Evolutionary conservation across 2,888 invertebrate genomes (phyloP).

Genomic region (Prosapia bicincta): DNA sequence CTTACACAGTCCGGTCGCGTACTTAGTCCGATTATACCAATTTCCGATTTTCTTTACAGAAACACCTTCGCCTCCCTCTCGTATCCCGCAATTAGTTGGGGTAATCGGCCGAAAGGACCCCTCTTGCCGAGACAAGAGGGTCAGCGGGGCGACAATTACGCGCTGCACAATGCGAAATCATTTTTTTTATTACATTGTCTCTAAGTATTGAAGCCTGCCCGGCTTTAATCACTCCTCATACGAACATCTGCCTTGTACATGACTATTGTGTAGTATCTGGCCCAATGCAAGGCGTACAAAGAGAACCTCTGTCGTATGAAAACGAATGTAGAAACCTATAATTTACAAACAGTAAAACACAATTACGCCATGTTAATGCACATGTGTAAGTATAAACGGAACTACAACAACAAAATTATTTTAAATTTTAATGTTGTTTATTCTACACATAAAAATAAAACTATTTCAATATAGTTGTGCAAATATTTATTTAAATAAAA

Average conservation of each 20-base stretch:
- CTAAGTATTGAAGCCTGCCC: background rate
- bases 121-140: background rate
- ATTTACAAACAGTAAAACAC: too few relatives aligned
- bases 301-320: too few relatives aligned
- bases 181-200: background rate
- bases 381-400: too few relatives aligned
- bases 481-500: too few relatives aligned
- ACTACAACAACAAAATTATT: too few relatives aligned
- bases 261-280: too few relatives aligned
- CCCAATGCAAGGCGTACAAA: too few relatives aligned
- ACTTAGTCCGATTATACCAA: constrained; percentile 16
- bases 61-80: constrained; percentile 8
- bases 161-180: background rate
- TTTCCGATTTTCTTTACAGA: constrained; percentile 22
- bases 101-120: constrained; percentile 19
- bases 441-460: too few relatives aligned
- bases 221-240: background rate
- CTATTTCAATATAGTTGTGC: too few relatives aligned
- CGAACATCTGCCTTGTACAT: background rate
- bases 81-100: constrained; percentile 14
- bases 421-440: too few relatives aligned
- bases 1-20: constrained; percentile 1
- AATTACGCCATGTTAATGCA: too few relatives aligned
- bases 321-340: too few relatives aligned
- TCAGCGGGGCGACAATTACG: background rate